Conservation (phyloP, 2,888 invertebrate species). For the Cacoxenus indagator region DNA sequence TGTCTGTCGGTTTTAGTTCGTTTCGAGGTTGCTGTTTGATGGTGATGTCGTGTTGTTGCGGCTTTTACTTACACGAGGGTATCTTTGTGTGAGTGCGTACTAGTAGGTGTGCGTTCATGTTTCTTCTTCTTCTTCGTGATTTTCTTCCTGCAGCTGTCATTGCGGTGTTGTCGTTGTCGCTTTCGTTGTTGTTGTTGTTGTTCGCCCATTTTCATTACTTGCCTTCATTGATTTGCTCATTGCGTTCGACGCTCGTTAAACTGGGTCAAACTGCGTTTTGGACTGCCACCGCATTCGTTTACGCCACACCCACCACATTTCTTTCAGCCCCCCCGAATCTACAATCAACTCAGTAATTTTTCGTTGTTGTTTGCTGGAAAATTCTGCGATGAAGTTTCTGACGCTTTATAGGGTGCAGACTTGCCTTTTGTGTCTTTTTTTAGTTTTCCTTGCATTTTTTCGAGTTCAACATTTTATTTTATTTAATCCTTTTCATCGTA, state of each 20-base stretch:
- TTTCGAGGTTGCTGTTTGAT: background rate
- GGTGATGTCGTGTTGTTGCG: background rate
- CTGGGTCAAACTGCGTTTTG: slow-evolving; percentile 15
- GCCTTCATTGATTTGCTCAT: background rate
- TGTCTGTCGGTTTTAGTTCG: slow-evolving; percentile 15
- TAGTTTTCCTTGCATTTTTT: background rate
- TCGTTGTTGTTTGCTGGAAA: too few species aligned
- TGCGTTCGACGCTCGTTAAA: background rate
- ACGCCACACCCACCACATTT: background rate
- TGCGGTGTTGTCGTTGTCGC: background rate
- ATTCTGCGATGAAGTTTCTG: too few species aligned
- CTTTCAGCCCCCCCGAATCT: too few species aligned
- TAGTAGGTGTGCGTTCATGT: background rate
- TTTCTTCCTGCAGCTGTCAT: background rate
- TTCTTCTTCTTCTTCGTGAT: background rate
- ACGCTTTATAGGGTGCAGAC: too few species aligned
- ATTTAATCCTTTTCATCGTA: background rate
- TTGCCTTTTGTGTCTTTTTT: background rate
- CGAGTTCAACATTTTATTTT: background rate
- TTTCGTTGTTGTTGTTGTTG: background rate
- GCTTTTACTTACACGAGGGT: background rate
- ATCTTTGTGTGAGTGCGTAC: background rate
- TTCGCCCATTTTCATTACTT: background rate
- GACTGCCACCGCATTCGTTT: background rate
- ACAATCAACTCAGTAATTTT: background rate